Base-by-base conservation (phyloP, 1,140 invertebrate genomes). In the Drosophila funebris region DNA sequence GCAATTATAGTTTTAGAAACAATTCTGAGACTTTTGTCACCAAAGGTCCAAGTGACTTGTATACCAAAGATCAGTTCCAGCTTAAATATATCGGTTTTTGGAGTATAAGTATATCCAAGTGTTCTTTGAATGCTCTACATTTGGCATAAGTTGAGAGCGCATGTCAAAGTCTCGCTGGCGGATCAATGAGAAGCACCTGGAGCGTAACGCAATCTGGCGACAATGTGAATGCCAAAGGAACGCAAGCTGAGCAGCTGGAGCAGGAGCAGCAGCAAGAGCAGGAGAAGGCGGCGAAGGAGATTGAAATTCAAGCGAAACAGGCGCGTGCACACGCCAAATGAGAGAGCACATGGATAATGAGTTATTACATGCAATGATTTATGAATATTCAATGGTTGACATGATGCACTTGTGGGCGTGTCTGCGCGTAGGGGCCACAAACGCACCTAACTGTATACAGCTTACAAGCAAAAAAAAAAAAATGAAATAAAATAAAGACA, bases 321-420 rank as follows among this genome's bases (percentile, higher is more conserved):
- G 9, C 18, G 61, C n/a, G 48, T 43, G 70, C 62, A 75, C 71
- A 68, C 69, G 82, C 73, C 73, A 75, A 72, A 29, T 41, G 39
- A 39, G 39, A 39, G 39, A 46, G 13, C 29, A 37, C 27, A 44
- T 8, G 37, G 9, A 54, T 78, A 88, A 88, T 82, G 75, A 78
- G 78, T 87, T 85, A 85, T 87, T 87, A 57, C 82, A 58, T 27
- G 22, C 39, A 61, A 62, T 87, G 82, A 87, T 87, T 87, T 87
- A 87, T 87, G 82, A 87, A 87, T 87, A 87, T 87, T 83, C 83
- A 88, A 68, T 48, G 44, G 71, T 61, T 78, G 83, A 82, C 75
- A 78, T 52, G 75, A 20, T 77, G 73, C 48, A 20, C 46, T 24
- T 16, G 58, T 11, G 58, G 67, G 80, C 63, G 78, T 73, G 58